A percentile compares a stretch with the other conserved stretches of the same genome.
Conservation (phyloP, 2,113 vertebrate genomes). For the Campylorhamphus procurvoides region DNA sequence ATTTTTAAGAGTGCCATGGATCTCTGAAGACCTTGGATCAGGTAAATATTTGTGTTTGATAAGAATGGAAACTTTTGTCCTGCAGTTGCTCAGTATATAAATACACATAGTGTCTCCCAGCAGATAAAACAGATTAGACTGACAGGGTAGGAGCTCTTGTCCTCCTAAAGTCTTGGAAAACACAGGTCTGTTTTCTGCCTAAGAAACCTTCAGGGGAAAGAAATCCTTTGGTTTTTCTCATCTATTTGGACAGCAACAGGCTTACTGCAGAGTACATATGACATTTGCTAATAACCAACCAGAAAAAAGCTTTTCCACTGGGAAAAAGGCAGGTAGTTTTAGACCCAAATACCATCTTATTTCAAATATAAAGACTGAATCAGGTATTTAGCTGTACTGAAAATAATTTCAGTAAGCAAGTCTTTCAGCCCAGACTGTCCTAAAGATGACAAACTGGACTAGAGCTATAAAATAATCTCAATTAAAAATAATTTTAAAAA, state of each 20-base stretch:
- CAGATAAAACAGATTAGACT: slow-evolving; percentile 25
- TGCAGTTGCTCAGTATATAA: slow-evolving; percentile 34
- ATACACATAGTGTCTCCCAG: slow-evolving; percentile 1
- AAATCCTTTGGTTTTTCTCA: background rate
- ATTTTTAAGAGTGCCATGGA: background rate
- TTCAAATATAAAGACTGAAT: background rate
- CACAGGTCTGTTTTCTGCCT: background rate
- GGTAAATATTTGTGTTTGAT: slow-evolving; percentile 62
- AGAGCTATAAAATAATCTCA: background rate
- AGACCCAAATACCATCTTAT: background rate
- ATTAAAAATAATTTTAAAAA: background rate
- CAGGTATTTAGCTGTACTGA: background rate
- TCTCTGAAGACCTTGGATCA: slow-evolving; percentile 41
- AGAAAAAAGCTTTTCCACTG: background rate
- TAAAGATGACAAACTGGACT: background rate
- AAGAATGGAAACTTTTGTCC: slow-evolving; percentile 40
- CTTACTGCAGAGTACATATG: background rate
- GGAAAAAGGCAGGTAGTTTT: background rate
- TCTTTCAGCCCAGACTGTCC: background rate
- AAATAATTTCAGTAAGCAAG: background rate
- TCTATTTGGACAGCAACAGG: background rate
- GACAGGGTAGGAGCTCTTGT: background rate
- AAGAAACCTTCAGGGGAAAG: background rate
- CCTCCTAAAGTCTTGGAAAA: background rate
- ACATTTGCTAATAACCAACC: background rate